Conservation (phyloP, 2,888 invertebrate genomes). For the Chorisops tibialis region DNA sequence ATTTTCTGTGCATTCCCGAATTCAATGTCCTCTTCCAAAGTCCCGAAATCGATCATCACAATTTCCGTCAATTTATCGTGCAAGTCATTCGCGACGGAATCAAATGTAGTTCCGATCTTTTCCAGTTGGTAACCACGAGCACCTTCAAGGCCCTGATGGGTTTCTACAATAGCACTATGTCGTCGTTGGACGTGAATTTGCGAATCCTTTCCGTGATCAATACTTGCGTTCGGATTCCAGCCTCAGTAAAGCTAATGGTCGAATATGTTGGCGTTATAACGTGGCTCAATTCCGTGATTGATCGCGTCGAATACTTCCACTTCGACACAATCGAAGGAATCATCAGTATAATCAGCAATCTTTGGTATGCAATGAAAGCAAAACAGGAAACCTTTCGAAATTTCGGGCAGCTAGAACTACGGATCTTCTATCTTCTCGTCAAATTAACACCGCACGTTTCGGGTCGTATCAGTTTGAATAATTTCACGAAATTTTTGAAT, state of each 20-base stretch:
- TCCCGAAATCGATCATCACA: slow-evolving; percentile 64
- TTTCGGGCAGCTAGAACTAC: slow-evolving; percentile 40
- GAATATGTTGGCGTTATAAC: slow-evolving; percentile 67
- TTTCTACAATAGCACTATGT: slow-evolving; percentile 62
- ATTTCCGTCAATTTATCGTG: slow-evolving; percentile 74
- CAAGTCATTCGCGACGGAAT: slow-evolving; percentile 73
- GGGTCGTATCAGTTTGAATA: slow-evolving; percentile 42
- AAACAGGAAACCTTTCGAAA: slow-evolving; percentile 42
- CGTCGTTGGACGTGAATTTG: slow-evolving; percentile 62
- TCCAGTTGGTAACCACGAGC: slow-evolving; percentile 68
- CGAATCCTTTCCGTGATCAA: slow-evolving; percentile 65
- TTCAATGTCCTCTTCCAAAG: slow-evolving; percentile 81
- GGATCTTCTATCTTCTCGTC: slow-evolving; percentile 42
- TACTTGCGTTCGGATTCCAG: slow-evolving; percentile 61
- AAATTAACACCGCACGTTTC: slow-evolving; percentile 44
- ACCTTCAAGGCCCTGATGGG: slow-evolving; percentile 75
- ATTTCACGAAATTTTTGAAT: slow-evolving; percentile 44
- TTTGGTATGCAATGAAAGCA: slow-evolving; percentile 47
- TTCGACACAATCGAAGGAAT: slow-evolving; percentile 50
- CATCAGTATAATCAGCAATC: slow-evolving; percentile 47
- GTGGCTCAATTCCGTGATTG: slow-evolving; percentile 59
- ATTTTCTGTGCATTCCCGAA: slow-evolving; percentile 80
- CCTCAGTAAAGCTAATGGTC: slow-evolving; percentile 63
- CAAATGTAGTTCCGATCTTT: slow-evolving; percentile 70
- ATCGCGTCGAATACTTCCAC: slow-evolving; percentile 47